Percentiles rank a stretch among this genome's conserved stretches.
Conservation (phyloP, 2,113 vertebrate genomes). For the Psilopogon haemacephalus region DNA sequence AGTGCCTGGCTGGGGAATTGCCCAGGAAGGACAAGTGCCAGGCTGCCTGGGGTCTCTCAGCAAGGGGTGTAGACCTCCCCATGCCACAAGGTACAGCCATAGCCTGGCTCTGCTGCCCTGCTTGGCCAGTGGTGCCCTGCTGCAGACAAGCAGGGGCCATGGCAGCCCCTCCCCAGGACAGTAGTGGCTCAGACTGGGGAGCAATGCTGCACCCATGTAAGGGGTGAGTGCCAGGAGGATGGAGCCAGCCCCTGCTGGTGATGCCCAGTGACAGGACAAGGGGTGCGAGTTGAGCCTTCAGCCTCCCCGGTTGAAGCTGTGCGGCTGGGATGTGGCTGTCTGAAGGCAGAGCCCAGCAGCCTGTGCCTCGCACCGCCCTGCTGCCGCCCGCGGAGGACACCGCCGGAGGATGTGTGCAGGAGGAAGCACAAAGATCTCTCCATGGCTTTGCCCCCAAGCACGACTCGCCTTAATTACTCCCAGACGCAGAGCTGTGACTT, state of each 20-base stretch:
- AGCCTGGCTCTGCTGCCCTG: neutral
- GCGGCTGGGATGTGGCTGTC: fast-evolving
- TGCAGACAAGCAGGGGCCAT: fast-evolving
- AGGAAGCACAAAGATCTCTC: neutral
- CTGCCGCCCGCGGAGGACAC: neutral
- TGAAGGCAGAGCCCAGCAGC: neutral
- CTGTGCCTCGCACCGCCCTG: neutral
- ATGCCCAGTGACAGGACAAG: no score
- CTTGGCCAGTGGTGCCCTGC: neutral
- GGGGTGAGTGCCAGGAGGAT: no score
- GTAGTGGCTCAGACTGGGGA: fast-evolving
- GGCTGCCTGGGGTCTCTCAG: neutral
- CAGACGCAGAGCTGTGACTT: neutral
- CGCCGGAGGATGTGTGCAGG: fast-evolving
- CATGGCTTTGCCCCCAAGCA: neutral
- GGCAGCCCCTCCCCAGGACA: neutral
- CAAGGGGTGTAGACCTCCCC: neutral
- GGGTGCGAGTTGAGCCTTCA: no score
- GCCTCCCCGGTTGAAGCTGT: fast-evolving
- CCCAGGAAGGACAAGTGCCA: neutral
- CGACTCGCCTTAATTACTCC: neutral
- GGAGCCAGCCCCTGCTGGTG: no score
- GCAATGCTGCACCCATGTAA: no score
- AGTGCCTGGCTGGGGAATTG: neutral
- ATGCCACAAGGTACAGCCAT: fast-evolving